Base-by-base conservation (phyloP, 1,140 invertebrate genomes). In the Atta colombica region DNA sequence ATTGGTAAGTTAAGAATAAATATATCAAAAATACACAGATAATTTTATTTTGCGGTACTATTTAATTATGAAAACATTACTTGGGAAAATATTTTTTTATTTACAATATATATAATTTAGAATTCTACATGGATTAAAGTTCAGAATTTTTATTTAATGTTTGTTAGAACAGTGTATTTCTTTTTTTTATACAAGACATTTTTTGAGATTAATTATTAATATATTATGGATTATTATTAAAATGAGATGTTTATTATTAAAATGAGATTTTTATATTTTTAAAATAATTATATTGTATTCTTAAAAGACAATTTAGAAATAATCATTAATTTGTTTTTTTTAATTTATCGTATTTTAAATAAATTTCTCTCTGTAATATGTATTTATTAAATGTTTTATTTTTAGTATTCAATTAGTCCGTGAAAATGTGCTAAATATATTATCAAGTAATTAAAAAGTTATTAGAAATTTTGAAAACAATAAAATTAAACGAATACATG, bases 241-340 rank as follows among this genome's bases (percentile, higher is more conserved):
- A 63, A 31, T 63, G 25, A 60, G 58, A 63, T 61, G 31, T 63
- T 63, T 18, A 16, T 49, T 25, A 7, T 63, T 63, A 63, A 63
- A 63, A 31, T 63, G 25, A 60, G 58, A 63, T 61, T 63, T 63
- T 63, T 18, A 16, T 49, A 65, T 35, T 61, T 61, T 55, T 55
- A 55, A 18, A 55, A 55, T n/a, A 55, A 55, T 55, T 55, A n/a
- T 55, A 55, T 55, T 2, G 4, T 1, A 21, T 58, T 58, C 10
- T n/a, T 58, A n/a, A 7, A 58, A 58, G 6, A 55, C 18, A 51
- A 12, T 21, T 45, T n/a, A 45, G 4, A 4, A 71, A 8, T 51
- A 71, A 51, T 16, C 21, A 51, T 71, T 51, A 21, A 28, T 28
- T 49, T 51, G n/a, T 7, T 69, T 69, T 14, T 6, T 69, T 8